Evolutionary conservation across 53 echinoderm and acorn worm species (phyloP).

Genomic region (Echinarachnius parma): DNA sequence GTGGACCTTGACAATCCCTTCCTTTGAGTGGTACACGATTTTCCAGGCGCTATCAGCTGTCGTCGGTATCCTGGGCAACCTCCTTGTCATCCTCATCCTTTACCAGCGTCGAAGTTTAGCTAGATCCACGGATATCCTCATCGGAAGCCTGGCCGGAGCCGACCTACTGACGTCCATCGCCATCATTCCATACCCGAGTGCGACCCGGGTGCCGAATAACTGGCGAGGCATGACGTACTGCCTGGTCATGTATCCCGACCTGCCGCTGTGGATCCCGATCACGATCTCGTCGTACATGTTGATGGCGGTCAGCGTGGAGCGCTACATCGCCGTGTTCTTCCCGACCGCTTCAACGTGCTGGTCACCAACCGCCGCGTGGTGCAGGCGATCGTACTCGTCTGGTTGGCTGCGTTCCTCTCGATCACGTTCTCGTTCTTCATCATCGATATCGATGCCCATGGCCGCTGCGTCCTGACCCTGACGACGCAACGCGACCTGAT

Average conservation of each 20-base stretch:
- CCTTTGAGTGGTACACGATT: conserved; percentile 22
- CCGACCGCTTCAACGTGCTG: conserved; percentile 38
- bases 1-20: not conserved
- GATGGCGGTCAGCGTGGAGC: conserved; percentile 57
- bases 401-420: conserved; percentile 33
- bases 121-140: conserved; percentile 50
- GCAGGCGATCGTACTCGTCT: conserved; percentile 11
- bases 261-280: conserved; percentile 59
- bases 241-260: conserved; percentile 39
- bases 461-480: conserved; percentile 30
- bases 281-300: conserved; percentile 55
- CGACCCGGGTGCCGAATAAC: conserved; percentile 23
- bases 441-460: conserved; percentile 26
- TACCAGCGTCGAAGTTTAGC: conserved; percentile 1
- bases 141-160: conserved; percentile 63
- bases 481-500: conserved; percentile 27
- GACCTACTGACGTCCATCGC: conserved; percentile 64
- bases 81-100: conserved; percentile 21
- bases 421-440: conserved; percentile 40
- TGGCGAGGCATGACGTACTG: conserved; percentile 51
- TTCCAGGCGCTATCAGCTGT: conserved; percentile 17
- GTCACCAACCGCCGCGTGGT: conserved; percentile 40
- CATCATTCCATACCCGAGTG: conserved; percentile 47
- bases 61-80: conserved; percentile 35
- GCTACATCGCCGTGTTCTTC: conserved; percentile 60